Evolutionary conservation across 2,888 invertebrate genomes (phyloP), one percentile per base, ranked within the genome.

Genomic region (Eustalomyia histrio): DNA sequence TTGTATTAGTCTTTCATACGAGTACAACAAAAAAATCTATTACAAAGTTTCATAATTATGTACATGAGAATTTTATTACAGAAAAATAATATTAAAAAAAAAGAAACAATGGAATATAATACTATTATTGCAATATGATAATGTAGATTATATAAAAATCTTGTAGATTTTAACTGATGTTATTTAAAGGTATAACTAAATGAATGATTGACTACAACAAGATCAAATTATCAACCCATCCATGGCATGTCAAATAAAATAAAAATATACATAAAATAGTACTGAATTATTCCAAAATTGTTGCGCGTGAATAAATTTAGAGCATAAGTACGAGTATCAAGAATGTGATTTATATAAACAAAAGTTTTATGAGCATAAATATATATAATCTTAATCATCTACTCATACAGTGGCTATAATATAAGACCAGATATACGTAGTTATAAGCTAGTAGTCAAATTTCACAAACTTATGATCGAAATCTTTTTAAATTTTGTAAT

Each of bases 301-400:
- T 79, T 79, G 74, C 74, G 79, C 74, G 29, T 69, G 74, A 79
- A 75, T 79, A 65, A 69, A 65, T 79, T 79, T 33, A 75, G 69
- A 47, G 43, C 43, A 47, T 47, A 29, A 29, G 29, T 29, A 29
- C 7, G n/a, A n/a, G n/a, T n/a, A n/a, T n/a, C n/a, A n/a, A 29
- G 4, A 29, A 6, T 29, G 1, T 47, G 14, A 47, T 47, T 47
- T n/a, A 47, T 14, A 6, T 47, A 47, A 47, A n/a, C 16, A 47
- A 47, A 2, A 2, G 39, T 39, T 39, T 39, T 39, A 39, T 39
- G 39, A 12, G 10, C 39, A 39, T 39, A 39, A 14, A 1, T 47
- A 47, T n/a, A n/a, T 1, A 21, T 21, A 21, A 21, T 21, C 4
- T 21, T 21, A 21, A 3, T 21, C 21, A 21, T 21, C n/a, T n/a